Conservation (phyloP, 2,113 vertebrate species). For the Alligator sinensis region DNA sequence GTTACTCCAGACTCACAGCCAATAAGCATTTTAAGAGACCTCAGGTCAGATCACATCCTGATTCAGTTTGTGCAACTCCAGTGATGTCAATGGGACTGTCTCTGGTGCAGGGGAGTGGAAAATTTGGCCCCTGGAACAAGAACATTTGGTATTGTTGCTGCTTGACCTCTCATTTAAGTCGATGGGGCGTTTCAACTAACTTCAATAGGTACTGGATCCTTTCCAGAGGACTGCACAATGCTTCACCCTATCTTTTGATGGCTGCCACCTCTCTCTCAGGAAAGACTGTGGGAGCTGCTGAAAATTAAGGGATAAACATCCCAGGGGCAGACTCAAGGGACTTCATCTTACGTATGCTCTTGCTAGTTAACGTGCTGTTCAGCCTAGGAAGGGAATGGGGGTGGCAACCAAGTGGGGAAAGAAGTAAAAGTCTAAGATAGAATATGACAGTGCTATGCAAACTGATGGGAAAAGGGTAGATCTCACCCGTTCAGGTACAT, state of each 20-base stretch:
- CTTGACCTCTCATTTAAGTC: background rate
- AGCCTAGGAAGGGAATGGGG: background rate
- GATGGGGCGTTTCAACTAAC: background rate
- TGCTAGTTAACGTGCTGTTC: background rate
- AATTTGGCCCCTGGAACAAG: background rate
- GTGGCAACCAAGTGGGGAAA: background rate
- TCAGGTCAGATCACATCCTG: background rate
- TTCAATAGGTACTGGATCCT: background rate
- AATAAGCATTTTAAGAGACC: background rate
- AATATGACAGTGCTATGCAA: background rate
- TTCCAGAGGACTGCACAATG: background rate
- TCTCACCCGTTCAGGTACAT: constrained; percentile 17
- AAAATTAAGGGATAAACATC: background rate
- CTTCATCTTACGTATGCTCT: background rate
- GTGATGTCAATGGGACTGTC: background rate
- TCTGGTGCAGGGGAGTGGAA: background rate
- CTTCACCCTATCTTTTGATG: background rate
- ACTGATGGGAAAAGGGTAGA: background rate
- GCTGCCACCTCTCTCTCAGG: background rate
- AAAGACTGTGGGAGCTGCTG: background rate
- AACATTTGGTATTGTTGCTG: background rate
- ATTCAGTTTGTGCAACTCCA: background rate
- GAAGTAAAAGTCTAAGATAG: background rate
- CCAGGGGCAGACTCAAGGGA: background rate
- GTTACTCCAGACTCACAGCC: background rate